Evolutionary conservation across 2,113 vertebrate species (phyloP).

Genomic region (Rhea pennata): DNA sequence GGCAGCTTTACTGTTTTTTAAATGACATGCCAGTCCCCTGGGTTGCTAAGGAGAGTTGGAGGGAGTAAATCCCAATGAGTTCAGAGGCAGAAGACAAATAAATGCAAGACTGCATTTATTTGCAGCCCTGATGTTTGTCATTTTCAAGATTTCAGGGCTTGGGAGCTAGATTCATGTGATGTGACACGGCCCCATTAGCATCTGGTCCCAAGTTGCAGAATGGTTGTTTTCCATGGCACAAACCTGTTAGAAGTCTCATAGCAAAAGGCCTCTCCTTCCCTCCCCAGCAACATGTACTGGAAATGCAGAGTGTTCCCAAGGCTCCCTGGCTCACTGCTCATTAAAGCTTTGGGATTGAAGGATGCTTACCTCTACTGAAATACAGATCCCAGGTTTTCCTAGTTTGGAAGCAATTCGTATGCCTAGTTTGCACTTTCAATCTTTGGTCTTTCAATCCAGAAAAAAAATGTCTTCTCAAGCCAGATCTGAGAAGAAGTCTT

Average conservation of each 20-base stretch:
- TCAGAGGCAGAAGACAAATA: not conserved
- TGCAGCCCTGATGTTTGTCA: not conserved
- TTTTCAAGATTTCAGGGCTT: not conserved
- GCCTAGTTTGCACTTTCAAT: not conserved
- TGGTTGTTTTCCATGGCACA: accelerated
- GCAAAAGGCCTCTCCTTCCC: not conserved
- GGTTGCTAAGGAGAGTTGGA: not conserved
- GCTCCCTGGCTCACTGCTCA: not conserved
- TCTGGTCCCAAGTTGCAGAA: not conserved
- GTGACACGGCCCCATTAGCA: not conserved
- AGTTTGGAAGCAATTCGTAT: not conserved
- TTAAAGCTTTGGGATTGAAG: not conserved
- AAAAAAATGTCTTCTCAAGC: not conserved
- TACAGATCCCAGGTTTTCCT: not conserved
- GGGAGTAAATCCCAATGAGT: accelerated
- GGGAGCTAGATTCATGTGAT: not conserved
- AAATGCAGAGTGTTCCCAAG: not conserved
- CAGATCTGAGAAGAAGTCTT: not conserved
- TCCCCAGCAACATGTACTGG: not conserved
- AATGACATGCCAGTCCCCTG: not conserved
- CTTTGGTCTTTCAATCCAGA: no score
- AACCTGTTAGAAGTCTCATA: accelerated
- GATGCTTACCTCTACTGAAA: not conserved
- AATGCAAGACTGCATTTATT: not conserved
- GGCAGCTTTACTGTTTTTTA: not conserved